These are phyloP conservation scores for Nemapogon koenigi DNA, from an alignment of 2,888 invertebrate species.

Conservation along the genomic window DNA sequence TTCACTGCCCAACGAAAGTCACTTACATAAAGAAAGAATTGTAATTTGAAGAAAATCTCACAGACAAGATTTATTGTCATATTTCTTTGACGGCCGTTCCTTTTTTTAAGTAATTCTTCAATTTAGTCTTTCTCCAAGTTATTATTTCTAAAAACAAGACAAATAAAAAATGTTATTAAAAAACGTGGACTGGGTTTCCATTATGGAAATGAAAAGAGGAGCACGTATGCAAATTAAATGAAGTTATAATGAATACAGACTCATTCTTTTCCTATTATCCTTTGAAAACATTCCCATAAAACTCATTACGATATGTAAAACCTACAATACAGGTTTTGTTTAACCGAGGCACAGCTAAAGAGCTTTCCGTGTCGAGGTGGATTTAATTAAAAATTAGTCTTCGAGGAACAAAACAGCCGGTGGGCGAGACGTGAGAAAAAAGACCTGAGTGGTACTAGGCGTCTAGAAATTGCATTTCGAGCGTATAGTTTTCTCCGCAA, in stretches of 20 bases:
- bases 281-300: no score
- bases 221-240: no score
- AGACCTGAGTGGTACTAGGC: not conserved
- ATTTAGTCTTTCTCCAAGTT: not conserved
- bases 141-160: not conserved
- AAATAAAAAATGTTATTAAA: no score
- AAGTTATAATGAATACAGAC: no score
- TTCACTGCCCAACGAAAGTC: conserved; percentile 34
- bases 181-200: no score
- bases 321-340: no score
- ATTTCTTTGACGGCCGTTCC: not conserved
- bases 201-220: no score
- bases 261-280: no score
- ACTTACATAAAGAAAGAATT: conserved; percentile 27
- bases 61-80: conserved; percentile 10
- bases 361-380: conserved; percentile 14
- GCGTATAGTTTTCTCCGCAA: conserved; percentile 40
- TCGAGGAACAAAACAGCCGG: conserved; percentile 34
- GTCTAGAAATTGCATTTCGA: not conserved
- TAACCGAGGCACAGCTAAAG: no score
- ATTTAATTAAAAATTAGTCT: conserved; percentile 48
- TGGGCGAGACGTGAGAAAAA: conserved; percentile 6
- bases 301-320: no score
- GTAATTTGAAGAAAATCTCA: conserved; percentile 12
- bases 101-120: not conserved